Conservation (phyloP, 2,888 invertebrate genomes). For the Serrognathus titanus region DNA sequence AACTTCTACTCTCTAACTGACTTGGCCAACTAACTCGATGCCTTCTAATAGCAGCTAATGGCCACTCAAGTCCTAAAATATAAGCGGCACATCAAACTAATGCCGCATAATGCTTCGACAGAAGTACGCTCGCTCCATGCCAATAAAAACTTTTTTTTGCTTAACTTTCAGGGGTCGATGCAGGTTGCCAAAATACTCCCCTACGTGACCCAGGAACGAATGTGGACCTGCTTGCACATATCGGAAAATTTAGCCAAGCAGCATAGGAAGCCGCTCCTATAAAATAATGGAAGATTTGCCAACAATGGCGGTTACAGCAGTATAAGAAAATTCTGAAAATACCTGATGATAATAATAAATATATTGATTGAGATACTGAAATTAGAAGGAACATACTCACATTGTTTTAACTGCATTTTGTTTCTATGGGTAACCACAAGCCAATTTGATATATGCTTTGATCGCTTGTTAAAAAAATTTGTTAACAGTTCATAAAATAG, state of each 20-base stretch:
- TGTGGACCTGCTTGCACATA: slow-evolving; percentile 47
- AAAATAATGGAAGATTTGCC: slow-evolving; percentile 14
- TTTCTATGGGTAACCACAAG: neutral
- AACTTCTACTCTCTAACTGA: neutral
- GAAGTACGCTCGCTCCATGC: neutral
- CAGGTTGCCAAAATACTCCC: slow-evolving; percentile 49
- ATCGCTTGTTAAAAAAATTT: neutral
- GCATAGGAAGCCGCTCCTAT: slow-evolving; percentile 41
- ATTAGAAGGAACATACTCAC: too few relatives aligned
- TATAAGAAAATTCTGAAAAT: too few relatives aligned
- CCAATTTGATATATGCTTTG: neutral
- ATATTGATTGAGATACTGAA: too few relatives aligned
- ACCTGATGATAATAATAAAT: too few relatives aligned
- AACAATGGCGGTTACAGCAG: too few relatives aligned
- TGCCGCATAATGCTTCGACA: neutral
- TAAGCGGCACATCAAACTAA: slow-evolving; percentile 10
- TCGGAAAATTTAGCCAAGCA: slow-evolving; percentile 39
- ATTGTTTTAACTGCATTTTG: too few relatives aligned
- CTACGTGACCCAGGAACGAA: slow-evolving; percentile 40
- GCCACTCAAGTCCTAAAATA: slow-evolving; percentile 4
- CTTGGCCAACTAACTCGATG: neutral
- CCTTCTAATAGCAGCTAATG: slow-evolving; percentile 9
- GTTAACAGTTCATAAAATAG: neutral
- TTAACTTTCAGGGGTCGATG: slow-evolving; percentile 46
- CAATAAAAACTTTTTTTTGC: slow-evolving; percentile 13